Conservation (phyloP, 2,113 vertebrate species). For the Ceyx melanurus region DNA sequence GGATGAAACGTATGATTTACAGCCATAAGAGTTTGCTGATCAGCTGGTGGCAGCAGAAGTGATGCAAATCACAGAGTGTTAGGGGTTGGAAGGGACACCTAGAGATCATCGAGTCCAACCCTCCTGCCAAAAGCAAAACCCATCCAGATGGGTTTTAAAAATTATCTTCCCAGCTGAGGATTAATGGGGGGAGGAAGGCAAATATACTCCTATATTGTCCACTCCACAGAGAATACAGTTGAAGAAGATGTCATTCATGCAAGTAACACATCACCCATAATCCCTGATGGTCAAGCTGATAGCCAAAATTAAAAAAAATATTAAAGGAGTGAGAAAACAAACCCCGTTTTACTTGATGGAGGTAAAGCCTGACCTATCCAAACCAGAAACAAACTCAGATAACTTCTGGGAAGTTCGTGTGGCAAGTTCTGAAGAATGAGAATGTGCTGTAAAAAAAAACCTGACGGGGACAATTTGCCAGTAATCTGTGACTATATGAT, state of each 20-base stretch:
- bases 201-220: fast-evolving
- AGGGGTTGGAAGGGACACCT: too few relatives aligned
- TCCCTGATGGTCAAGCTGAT: background rate
- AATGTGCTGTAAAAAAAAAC: background rate
- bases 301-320: background rate
- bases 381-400: background rate
- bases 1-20: background rate
- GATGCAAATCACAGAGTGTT: background rate
- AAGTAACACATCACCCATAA: background rate
- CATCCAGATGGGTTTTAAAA: too few relatives aligned
- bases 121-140: too few relatives aligned
- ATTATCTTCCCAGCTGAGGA: background rate
- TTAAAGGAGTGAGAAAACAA: background rate
- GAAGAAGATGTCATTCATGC: background rate
- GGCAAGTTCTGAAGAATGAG: background rate
- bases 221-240: background rate
- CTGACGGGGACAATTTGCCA: background rate
- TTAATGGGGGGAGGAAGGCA: background rate
- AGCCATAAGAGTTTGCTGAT: background rate
- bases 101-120: too few relatives aligned
- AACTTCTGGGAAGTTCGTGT: background rate
- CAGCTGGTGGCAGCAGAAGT: background rate
- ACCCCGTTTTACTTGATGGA: background rate
- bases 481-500: background rate
- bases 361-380: background rate